Base-by-base conservation (phyloP, 35 echinoderm and acorn worm genomes). In the Ptychodera flava region DNA sequence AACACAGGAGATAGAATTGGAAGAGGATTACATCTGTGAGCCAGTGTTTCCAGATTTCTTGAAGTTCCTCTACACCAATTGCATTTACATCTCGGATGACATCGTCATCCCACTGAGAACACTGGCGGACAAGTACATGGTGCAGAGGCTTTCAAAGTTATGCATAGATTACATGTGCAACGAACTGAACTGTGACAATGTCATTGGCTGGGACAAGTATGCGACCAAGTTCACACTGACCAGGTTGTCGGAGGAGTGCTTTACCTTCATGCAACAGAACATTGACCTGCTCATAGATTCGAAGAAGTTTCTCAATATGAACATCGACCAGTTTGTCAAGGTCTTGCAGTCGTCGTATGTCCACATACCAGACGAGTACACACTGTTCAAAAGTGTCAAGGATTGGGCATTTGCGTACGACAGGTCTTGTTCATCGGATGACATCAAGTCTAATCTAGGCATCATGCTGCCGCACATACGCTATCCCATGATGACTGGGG, bases 361-460 rank as follows among this genome's bases (percentile, higher is more conserved):
- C 0, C 36, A 86, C 1, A 80, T 91, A 78, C 35, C 35, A 0
- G 89, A 91, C 36, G 89, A 91, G 29, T 86, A 86, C 45, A 53
- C 84, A 33, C 80, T 91, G 35, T 91, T 86, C 33, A 80, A 82
- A 52, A 84, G 83, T 6, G n/a, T 91, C 16, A 84, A 91, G 64
- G 28, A 85, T 29, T 91, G 89, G 89, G 79, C 93, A 12, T 92
- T 94, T 31, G 91, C 95, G 0, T 87, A 92, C 33, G 93, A 92
- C 53, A 90, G 92, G 37, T 92, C 92, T 12, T 87, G 91, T 28
- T 77, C 92, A n/a, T 29, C 38, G 6, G 82, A 93, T 31, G 87
- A 92, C 81, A 53, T 91, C 36, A 83, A 83, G 37, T 36, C 35
- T 1, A 80, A 53, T 29, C 84, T 91, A 33, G 77, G 89, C 28